Percentiles rank a stretch among this genome's conserved stretches.
Evolutionary conservation across 1,140 invertebrate species (phyloP).

Genomic region (Cyrtorhinus lividipennis): DNA sequence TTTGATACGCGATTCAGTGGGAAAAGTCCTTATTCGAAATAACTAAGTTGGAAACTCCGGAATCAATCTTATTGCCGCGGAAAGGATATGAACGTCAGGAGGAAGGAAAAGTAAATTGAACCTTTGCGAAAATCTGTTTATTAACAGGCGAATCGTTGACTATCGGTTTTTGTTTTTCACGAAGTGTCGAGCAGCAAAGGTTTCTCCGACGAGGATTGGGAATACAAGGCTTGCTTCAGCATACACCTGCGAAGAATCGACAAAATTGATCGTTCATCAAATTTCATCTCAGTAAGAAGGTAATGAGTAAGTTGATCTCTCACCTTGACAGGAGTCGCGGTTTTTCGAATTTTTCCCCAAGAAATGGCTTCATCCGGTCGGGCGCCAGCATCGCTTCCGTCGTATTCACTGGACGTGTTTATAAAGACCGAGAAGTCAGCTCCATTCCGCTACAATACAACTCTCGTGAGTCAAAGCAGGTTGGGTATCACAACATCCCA

Average conservation of each 20-base stretch:
- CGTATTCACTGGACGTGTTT: constrained; percentile 95
- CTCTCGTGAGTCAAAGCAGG: constrained; percentile 28
- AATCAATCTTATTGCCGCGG: too few species aligned
- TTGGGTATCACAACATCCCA: constrained; percentile 5
- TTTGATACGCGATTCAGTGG: too few species aligned
- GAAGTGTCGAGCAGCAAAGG: constrained; percentile 49
- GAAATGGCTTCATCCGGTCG: constrained; percentile 95
- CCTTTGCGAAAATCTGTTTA: too few species aligned
- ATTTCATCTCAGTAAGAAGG: too few species aligned
- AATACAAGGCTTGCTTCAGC: constrained; percentile 92
- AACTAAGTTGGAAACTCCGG: too few species aligned
- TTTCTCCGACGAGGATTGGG: constrained; percentile 87
- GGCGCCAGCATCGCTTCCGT: constrained; percentile 96
- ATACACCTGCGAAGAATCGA: constrained; percentile 67
- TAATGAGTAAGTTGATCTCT: too few species aligned
- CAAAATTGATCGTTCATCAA: too few species aligned
- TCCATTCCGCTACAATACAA: constrained; percentile 69
- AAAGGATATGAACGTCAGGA: too few species aligned
- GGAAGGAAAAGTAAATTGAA: too few species aligned
- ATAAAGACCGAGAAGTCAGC: constrained; percentile 92
- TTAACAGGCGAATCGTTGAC: too few species aligned
- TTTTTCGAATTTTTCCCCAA: constrained; percentile 92
- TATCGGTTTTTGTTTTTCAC: too few species aligned
- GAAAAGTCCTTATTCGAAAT: too few species aligned
- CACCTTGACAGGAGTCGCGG: constrained; percentile 83